Evolutionary conservation across 2,797 vertebrate species (phyloP), one percentile per base, ranked within the genome.

Genomic region (Hippoglossus hippoglossus): DNA sequence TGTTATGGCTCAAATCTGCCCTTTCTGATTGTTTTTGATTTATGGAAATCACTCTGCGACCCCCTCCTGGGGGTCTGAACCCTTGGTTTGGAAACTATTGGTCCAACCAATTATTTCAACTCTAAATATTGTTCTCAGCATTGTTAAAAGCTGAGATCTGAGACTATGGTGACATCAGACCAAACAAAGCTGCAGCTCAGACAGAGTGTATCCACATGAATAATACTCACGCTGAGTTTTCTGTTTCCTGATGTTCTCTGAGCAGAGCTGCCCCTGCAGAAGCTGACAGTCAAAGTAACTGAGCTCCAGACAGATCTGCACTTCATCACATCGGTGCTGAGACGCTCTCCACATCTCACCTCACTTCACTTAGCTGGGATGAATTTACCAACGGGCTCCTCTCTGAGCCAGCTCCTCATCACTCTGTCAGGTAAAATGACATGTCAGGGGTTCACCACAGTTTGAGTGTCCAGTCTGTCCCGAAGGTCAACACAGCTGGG

Each of bases 251-350:
- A 24, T 15, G 4, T 36, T 41, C 55, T 71, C 41, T 64, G 11
- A 16, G 15, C 81, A 92, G 96, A 93, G 62, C 93, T 95, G 72
- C 87, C 89, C 41, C 89, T 99, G 73, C 91, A 97, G 79, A 94
- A 94, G 75, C 85, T 99, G 64, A 94, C 94, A 12, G 88, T 99
- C 60, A 94, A 94, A 84, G 93, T 97, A 77, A 93, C 94, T 5
- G 91, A 94, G 25, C 88, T 94, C 62, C 91, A 91, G 19, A 91
- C 93, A 68, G 91, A 94, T 13, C 77, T 92, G 0, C 28, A 26
- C 0, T 80, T 91, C 55, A 78, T 97, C 51, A 85, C 92, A 12
- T 92, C 92, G 0, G 92, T 96, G 61, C 91, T 99, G 79, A 93
- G 92, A 73, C 91, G 90, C 0, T 94, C 92, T 0, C 94, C 94